These are phyloP conservation scores for Epistrophella euchroma DNA, from an alignment of 2,888 invertebrate genomes.

Conservation along the genomic window DNA sequence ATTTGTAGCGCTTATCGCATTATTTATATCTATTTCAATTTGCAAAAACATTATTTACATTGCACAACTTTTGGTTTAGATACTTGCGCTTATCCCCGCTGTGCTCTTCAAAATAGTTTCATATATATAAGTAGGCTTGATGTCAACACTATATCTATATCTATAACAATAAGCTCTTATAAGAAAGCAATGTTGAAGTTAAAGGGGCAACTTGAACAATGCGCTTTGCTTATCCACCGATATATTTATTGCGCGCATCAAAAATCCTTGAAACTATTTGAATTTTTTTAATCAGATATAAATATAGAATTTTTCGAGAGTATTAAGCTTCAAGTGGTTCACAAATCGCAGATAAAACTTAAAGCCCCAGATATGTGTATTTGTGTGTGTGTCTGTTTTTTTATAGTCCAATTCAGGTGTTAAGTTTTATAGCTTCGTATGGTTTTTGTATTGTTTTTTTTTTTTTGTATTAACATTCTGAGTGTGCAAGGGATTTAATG, in stretches of 20 bases:
- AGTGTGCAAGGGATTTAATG: not conserved
- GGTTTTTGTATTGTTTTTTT: not conserved
- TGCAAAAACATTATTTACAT: conserved; percentile 42
- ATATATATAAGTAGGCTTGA: conserved; percentile 5
- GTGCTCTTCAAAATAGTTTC: conserved; percentile 1
- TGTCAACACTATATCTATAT: not conserved
- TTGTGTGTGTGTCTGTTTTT: not conserved
- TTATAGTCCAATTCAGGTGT: conserved; percentile 17
- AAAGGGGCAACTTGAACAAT: conserved; percentile 28
- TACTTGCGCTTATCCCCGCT: conserved; percentile 22
- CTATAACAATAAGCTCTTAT: conserved; percentile 14
- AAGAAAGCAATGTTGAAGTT: conserved; percentile 2
- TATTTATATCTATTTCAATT: conserved; percentile 43
- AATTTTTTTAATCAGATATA: conserved; percentile 22
- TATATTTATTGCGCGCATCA: not conserved
- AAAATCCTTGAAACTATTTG: conserved; percentile 33
- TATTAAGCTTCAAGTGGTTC: conserved; percentile 20
- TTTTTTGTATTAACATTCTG: not conserved
- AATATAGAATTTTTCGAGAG: conserved; percentile 39
- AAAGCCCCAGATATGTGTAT: not conserved
- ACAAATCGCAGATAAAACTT: conserved; percentile 33
- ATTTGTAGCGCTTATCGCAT: conserved; percentile 23
- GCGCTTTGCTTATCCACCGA: conserved; percentile 23
- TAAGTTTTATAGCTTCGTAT: conserved; percentile 6
- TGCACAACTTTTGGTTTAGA: conserved; percentile 27